A percentile compares a stretch with the other conserved stretches of the same genome.
Conservation (phyloP, 2,113 vertebrate genomes). For the Caranx melampygus region DNA sequence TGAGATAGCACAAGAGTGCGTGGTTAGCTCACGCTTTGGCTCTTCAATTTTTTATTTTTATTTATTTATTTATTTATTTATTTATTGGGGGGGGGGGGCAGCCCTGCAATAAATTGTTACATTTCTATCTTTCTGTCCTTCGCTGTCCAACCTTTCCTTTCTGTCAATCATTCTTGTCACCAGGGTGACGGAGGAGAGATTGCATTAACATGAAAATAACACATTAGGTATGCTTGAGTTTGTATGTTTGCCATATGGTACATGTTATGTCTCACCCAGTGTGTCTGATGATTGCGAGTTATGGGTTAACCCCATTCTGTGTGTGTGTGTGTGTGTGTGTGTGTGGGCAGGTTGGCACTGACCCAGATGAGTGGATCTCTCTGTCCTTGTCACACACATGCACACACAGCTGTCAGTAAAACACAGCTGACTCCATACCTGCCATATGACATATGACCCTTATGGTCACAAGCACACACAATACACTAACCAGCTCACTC, state of each 20-base stretch:
- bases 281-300: conserved; percentile 60
- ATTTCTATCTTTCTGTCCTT: conserved; percentile 54
- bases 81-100: background rate
- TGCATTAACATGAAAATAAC: conserved; percentile 90
- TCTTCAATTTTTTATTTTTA: conserved; percentile 31
- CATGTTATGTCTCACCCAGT: conserved; percentile 56
- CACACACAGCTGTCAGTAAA: conserved; percentile 68
- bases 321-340: conserved; percentile 27
- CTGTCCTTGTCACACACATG: conserved; percentile 28
- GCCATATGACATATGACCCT: conserved; percentile 65
- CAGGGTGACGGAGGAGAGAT: conserved; percentile 75
- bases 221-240: conserved; percentile 78
- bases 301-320: conserved; percentile 36
- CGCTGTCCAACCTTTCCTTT: conserved; percentile 67
- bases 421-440: conserved; percentile 54
- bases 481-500: conserved; percentile 48
- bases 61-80: background rate
- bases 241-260: conserved; percentile 78
- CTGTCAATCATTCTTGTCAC: conserved; percentile 91
- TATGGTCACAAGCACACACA: conserved; percentile 45
- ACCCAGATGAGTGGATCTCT: conserved; percentile 35
- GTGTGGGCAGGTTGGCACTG: conserved; percentile 19
- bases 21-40: conserved; percentile 54
- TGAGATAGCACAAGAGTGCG: conserved; percentile 70
- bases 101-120: conserved; percentile 50